Evolutionary conservation across 2,888 invertebrate species (phyloP), one percentile per base, ranked within the genome.

Genomic region (Alsophila aescularia): DNA sequence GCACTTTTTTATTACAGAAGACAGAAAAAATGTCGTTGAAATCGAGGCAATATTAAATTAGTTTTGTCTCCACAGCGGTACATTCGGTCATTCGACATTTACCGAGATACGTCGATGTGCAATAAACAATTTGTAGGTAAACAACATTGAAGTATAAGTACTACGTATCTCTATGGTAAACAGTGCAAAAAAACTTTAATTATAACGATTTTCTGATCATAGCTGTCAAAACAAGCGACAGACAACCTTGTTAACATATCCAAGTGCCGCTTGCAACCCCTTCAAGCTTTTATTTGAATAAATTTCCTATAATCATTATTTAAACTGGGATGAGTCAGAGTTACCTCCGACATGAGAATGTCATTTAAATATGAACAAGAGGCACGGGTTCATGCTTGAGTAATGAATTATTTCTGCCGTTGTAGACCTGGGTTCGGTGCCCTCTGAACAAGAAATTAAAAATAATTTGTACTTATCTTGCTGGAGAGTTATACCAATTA

Each of bases 361-460:
- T 62, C 61, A 67, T 73, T 73, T 72, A 71, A 73, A 73, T 73
- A 75, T 72, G 70, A 75, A 75, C 71, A 72, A 70, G 72, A 72
- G 64, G 64, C 56, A 61, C 64, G 63, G 66, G 63, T 54, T 69
- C 60, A 61, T 68, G 63, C 70, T 67, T 67, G 66, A 61, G 64
- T 67, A 62, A 76, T 76, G 67, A 73, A 74, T 77, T 73, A 75
- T 76, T 73, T 72, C 62, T 50, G 52, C 57, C 59, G 52, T 62
- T 59, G 52, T 63, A 58, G 59, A 64, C 65, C 60, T 58, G 59
- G 40, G 56, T 60, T 50, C 54, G 55, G 43, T 54, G 49, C 52
- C 44, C 45, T 61, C 45, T 35, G 32, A 51, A 48, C 52, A 52
- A 54, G 40, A 55, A 58, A 53, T 57, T 41, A 52, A 60, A 54